Evolutionary conservation across 2,888 invertebrate genomes (phyloP).

Genomic region (Trissolcus brochymenae): DNA sequence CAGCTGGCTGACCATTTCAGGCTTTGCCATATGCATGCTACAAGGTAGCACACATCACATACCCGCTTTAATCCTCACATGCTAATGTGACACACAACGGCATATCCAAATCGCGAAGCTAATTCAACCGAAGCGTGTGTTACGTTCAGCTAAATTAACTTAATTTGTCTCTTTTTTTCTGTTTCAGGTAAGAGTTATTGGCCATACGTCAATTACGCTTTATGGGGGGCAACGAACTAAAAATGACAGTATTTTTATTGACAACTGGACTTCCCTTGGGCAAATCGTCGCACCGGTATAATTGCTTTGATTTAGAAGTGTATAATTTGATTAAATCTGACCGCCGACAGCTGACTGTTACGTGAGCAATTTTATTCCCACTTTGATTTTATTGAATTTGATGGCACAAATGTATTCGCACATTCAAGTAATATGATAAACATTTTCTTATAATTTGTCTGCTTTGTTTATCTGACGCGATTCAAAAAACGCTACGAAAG

Average conservation of each 20-base stretch:
- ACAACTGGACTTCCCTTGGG: not conserved
- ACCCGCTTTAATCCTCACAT: slow-evolving; percentile 21
- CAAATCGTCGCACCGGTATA: slow-evolving; percentile 14
- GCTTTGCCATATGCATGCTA: slow-evolving; percentile 52
- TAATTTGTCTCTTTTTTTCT: slow-evolving; percentile 15
- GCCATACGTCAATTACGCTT: slow-evolving; percentile 12
- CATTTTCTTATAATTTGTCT: too few relatives aligned
- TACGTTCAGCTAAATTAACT: slow-evolving; percentile 11
- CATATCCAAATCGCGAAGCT: slow-evolving; percentile 4
- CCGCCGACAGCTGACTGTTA: slow-evolving; percentile 35
- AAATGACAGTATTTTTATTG: slow-evolving; percentile 32
- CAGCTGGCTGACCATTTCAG: slow-evolving; percentile 66
- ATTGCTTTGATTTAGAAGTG: slow-evolving; percentile 40
- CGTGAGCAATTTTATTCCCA: slow-evolving; percentile 28
- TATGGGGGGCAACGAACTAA: slow-evolving; percentile 23
- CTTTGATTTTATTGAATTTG: not conserved
- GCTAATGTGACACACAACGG: slow-evolving; percentile 28
- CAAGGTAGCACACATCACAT: slow-evolving; percentile 14
- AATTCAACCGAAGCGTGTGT: slow-evolving; percentile 1
- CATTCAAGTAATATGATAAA: too few relatives aligned
- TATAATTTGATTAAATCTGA: slow-evolving; percentile 32
- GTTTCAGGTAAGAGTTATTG: slow-evolving; percentile 42
- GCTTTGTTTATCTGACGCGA: too few relatives aligned
- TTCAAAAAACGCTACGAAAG: too few relatives aligned
- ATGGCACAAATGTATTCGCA: too few relatives aligned